Base-by-base conservation (phyloP, 2,797 vertebrate species). In the Karalla daura region DNA sequence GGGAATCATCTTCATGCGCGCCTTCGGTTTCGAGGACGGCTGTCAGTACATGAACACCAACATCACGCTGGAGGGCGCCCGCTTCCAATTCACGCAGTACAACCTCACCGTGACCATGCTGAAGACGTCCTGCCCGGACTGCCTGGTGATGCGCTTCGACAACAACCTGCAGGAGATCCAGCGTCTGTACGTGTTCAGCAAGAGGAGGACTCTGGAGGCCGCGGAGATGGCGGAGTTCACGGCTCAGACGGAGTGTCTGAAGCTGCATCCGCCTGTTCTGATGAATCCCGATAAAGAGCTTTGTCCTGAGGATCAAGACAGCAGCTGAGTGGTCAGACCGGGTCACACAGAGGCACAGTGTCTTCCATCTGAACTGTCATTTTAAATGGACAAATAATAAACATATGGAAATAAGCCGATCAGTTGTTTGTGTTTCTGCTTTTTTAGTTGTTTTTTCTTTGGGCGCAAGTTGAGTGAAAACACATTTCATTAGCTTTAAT, bases 221-320 rank as follows among this genome's bases (percentile, higher is more conserved):
- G 7, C 20, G 24, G 78, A 76, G 56, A 43, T 64, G 62, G 68
- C 63, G 39, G 81, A 86, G 76, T 85, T 83, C 41, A 25, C 2
- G 5, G 50, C 76, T 44, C 83, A 83, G 73, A 28, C 64, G 3
- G 5, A 11, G 55, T 88, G 85, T 64, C 54, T 85, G 40, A 60
- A 37, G 23, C 17, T 78, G 52, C 52, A 39, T 30, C 32, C n/a
- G 5, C 60, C 79, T 3, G 43, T 36, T 1, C 21, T 47, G 20
- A 64, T 84, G 81, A 77, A 87, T 25, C 73, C 81, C 0, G 54
- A 24, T 28, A 78, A 82, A 24, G 37, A 67, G 4, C 74, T 90
- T 17, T 85, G 81, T 72, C 53, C 58, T 8, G 63, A 79, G 5
- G 8, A 51, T 32, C 4, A 8, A 56, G 35, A 3, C 20, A 39